Percentiles rank a stretch among this genome's conserved stretches.
Evolutionary conservation across 2,113 vertebrate genomes (phyloP).

Genomic region (Myotis yumanensis): DNA sequence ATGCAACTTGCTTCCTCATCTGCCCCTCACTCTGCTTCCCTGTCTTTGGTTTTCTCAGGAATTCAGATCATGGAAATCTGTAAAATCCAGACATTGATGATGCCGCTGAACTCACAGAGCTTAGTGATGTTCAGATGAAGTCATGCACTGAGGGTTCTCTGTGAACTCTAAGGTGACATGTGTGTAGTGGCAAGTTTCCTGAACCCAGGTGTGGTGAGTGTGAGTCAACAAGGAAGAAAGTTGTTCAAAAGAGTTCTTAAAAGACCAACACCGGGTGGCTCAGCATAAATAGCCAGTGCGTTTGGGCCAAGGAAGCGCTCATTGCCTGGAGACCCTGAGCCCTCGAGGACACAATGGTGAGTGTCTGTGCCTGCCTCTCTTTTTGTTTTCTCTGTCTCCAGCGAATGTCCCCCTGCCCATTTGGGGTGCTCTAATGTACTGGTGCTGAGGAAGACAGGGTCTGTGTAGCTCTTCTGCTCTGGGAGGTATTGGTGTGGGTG

Average conservation of each 20-base stretch:
- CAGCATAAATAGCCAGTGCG: conserved; percentile 51
- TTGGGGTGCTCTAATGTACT: not conserved
- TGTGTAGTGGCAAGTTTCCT: not conserved
- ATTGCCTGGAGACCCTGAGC: not conserved
- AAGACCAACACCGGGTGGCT: not conserved
- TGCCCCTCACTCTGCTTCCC: no score
- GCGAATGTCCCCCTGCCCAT: not conserved
- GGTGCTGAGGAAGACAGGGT: not conserved
- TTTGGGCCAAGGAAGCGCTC: not conserved
- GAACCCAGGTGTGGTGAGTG: not conserved
- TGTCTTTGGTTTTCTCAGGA: not conserved
- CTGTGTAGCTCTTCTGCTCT: not conserved
- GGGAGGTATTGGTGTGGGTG: not conserved
- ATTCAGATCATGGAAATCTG: not conserved
- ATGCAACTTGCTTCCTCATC: not conserved
- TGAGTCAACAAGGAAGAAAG: conserved; percentile 65
- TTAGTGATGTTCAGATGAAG: not conserved
- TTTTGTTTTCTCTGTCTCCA: not conserved
- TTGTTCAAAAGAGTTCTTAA: not conserved
- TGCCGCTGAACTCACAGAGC: not conserved
- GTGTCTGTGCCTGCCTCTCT: conserved; percentile 12
- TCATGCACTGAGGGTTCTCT: not conserved
- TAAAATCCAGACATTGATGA: not conserved
- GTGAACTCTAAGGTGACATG: not conserved
- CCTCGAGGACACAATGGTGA: conserved; percentile 47